Conservation (phyloP, 2,113 vertebrate genomes). For the Pelecanus crispus region DNA sequence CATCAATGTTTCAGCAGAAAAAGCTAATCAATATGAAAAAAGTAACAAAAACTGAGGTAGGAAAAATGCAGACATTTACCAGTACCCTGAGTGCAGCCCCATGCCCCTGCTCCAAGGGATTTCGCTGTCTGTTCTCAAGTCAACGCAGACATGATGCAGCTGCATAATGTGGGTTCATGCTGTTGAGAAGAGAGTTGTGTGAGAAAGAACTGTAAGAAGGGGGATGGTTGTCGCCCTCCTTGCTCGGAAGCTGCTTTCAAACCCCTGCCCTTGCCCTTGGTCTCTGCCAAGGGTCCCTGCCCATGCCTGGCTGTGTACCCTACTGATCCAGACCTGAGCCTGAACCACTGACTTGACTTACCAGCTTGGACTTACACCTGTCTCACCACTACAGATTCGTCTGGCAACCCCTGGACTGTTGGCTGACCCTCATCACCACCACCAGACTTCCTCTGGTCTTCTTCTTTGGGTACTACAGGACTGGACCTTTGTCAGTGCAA, state of each 20-base stretch:
- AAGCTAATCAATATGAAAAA: neutral
- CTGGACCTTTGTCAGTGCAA: neutral
- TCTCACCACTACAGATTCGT: neutral
- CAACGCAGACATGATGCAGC: rapidly evolving
- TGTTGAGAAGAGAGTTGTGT: neutral
- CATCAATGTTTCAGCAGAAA: neutral
- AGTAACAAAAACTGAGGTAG: neutral
- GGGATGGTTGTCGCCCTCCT: neutral
- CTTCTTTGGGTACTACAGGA: neutral
- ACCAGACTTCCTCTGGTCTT: neutral
- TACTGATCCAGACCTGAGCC: neutral
- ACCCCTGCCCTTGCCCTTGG: neutral
- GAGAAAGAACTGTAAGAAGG: neutral
- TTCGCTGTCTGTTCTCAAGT: neutral
- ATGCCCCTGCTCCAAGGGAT: neutral
- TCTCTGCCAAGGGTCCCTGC: neutral
- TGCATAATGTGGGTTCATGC: neutral
- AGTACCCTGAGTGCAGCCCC: neutral
- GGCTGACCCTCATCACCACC: neutral
- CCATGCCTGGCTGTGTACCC: neutral
- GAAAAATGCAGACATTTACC: neutral
- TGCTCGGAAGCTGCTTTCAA: neutral
- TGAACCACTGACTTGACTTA: neutral
- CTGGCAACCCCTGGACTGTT: neutral
- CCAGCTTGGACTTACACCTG: neutral